These are phyloP conservation scores for Remorina albescens DNA, from an alignment of 2,797 vertebrate genomes.

Conservation along the genomic window DNA sequence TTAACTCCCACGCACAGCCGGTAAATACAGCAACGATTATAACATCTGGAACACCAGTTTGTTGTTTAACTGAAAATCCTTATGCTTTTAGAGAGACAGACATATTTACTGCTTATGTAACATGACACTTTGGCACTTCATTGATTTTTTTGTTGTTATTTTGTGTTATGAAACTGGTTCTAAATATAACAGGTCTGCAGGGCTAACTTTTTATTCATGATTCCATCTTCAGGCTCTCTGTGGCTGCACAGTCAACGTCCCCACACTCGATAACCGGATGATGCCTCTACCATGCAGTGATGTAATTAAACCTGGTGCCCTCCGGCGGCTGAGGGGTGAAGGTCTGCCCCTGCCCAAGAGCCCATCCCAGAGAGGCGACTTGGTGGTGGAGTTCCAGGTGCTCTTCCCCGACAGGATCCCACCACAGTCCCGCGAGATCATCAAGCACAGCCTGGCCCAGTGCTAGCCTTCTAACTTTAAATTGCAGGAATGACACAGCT, in stretches of 20 bases:
- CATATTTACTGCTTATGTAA: slow-evolving; percentile 67
- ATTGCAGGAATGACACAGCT: slow-evolving; percentile 13
- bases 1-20: slow-evolving; percentile 71
- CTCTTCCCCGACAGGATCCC: slow-evolving; percentile 97
- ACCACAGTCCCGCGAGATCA: slow-evolving; percentile 96
- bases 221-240: slow-evolving; percentile 89
- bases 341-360: slow-evolving; percentile 94
- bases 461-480: slow-evolving; percentile 66
- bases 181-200: slow-evolving; percentile 30
- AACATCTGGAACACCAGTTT: slow-evolving; percentile 67
- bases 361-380: slow-evolving; percentile 92
- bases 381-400: slow-evolving; percentile 98
- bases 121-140: slow-evolving; percentile 40
- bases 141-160: slow-evolving; percentile 22
- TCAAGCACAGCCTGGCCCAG: slow-evolving; percentile 95
- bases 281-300: slow-evolving; percentile 96
- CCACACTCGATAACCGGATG: slow-evolving; percentile 93
- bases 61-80: slow-evolving; percentile 68
- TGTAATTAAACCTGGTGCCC: slow-evolving; percentile 93
- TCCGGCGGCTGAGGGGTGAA: slow-evolving; percentile 94
- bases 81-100: slow-evolving; percentile 38
- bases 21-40: slow-evolving; percentile 57
- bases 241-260: slow-evolving; percentile 96
- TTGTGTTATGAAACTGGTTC: slow-evolving; percentile 41
- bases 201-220: slow-evolving; percentile 32